Evolutionary conservation across 64 coral and sea anemone species (phyloP), one percentile per base, ranked within the genome.

Genomic region (Hydrozoanthus tunicans): DNA sequence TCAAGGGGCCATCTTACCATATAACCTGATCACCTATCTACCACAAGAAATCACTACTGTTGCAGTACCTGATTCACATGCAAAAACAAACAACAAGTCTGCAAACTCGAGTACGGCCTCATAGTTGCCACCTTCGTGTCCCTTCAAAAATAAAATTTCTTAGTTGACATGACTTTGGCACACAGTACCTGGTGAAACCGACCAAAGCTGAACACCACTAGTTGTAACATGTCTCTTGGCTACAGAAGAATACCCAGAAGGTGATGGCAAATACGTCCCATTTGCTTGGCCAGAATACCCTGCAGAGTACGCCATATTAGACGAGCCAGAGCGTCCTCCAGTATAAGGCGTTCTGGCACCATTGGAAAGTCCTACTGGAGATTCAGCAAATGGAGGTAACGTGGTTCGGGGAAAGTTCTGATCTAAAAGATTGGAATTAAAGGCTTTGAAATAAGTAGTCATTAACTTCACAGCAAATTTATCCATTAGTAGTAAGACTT

Each of bases 121-220:
- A 43, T 43, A 43, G 32, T 0, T 43, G 32, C 32, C 0, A 43
- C 32, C 32, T 43, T 43, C 2, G 32, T 43, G 32, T 43, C 32
- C 32, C 32, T 43, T 43, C 32, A 43, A 43, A 43, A 43, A 43
- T 2, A 43, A 43, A 43, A 20, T 77, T 12, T 13, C 4, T 77
- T 53, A 2, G 7, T 0, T 52, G 11, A 8, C 26, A 52, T 1
- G 11, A 5, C 20, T 20, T 20, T 20, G 20, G 20, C 20, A 20
- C 20, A 20, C 56, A 51, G 0, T 88, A 88, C 84, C 84, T 88
- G 84, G 84, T 74, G 84, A 88, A 14, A 56, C 10, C 2, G 84
- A 74, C 84, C 84, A 88, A 9, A 88, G 84, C 17, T 88, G 84
- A 71, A 88, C 84, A 43, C 68, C 57, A 25, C 55, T 54, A 8